Percentiles rank a stretch among this genome's conserved stretches.
Conservation (phyloP, 2,888 invertebrate genomes). For the Phragmatobia fuliginosa region DNA sequence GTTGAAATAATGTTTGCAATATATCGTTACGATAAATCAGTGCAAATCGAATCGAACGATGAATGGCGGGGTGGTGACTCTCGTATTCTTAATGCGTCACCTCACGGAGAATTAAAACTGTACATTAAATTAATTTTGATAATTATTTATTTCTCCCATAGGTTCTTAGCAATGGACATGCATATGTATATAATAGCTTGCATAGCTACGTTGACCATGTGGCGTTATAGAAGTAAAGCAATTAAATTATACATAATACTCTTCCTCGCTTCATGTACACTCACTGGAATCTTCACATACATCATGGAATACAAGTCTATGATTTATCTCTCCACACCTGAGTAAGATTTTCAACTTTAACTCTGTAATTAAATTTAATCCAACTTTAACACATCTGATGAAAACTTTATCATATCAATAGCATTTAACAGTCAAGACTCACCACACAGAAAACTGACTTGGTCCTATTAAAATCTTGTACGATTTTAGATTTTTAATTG, state of each 20-base stretch:
- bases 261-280: slow-evolving; percentile 28
- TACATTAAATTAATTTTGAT: neutral
- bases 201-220: slow-evolving; percentile 40
- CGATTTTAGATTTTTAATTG: too few relatives aligned
- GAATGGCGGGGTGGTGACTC: too few relatives aligned
- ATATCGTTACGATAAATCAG: too few relatives aligned
- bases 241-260: slow-evolving; percentile 34
- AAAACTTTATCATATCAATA: too few relatives aligned
- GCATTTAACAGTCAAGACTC: too few relatives aligned
- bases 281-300: slow-evolving; percentile 33
- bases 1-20: too few relatives aligned
- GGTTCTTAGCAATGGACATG: slow-evolving; percentile 51
- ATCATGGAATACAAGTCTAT: slow-evolving; percentile 33
- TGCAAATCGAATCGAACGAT: too few relatives aligned
- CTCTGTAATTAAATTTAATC: too few relatives aligned
- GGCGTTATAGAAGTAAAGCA: slow-evolving; percentile 35
- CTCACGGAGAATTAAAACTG: neutral
- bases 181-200: slow-evolving; percentile 49
- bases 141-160: slow-evolving; percentile 17
- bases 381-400: too few relatives aligned
- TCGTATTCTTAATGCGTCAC: too few relatives aligned
- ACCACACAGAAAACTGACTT: too few relatives aligned
- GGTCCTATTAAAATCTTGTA: too few relatives aligned
- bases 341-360: slow-evolving; percentile 39
- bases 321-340: slow-evolving; percentile 31